phyloP scores from a whole-genome alignment of 2,888 invertebrate genomes.

The Monoplex corrugatus region DNA sequence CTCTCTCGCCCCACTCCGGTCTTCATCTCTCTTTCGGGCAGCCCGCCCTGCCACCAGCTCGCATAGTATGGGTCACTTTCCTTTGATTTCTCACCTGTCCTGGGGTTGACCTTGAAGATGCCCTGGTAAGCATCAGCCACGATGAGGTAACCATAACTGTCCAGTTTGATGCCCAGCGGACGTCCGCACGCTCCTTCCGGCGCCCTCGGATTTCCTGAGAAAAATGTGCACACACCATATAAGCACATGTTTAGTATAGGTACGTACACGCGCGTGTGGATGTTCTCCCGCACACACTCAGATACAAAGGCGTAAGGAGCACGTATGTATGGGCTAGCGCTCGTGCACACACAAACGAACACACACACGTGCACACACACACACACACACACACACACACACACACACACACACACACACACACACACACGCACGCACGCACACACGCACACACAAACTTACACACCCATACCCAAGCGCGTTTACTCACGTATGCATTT shows the following conservation, averaged over 20 bases:
- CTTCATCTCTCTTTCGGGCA: too few relatives aligned
- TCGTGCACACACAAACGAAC: too few relatives aligned
- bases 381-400: neutral
- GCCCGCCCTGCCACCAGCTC: too few relatives aligned
- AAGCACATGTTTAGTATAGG: too few relatives aligned
- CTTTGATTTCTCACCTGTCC: slow-evolving; percentile 86
- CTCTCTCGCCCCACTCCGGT: too few relatives aligned
- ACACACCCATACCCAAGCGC: neutral
- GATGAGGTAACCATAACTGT: slow-evolving; percentile 83
- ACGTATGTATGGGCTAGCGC: too few relatives aligned
- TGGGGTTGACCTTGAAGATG: slow-evolving; percentile 91
- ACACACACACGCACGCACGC: neutral
- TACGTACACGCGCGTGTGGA: too few relatives aligned
- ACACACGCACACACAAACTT: neutral
- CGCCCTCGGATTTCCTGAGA: slow-evolving; percentile 82
- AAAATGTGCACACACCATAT: too few relatives aligned
- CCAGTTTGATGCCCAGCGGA: slow-evolving; percentile 93
- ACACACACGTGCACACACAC: neutral
- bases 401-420: neutral
- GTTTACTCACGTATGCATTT: too few relatives aligned
- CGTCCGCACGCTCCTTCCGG: slow-evolving; percentile 92
- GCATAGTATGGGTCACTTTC: too few relatives aligned
- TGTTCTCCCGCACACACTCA: too few relatives aligned
- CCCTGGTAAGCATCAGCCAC: slow-evolving; percentile 94
- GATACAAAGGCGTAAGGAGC: too few relatives aligned